These are phyloP conservation scores for Coluber constrictor DNA, from an alignment of 2,797 vertebrate genomes.

Conservation along the genomic window DNA sequence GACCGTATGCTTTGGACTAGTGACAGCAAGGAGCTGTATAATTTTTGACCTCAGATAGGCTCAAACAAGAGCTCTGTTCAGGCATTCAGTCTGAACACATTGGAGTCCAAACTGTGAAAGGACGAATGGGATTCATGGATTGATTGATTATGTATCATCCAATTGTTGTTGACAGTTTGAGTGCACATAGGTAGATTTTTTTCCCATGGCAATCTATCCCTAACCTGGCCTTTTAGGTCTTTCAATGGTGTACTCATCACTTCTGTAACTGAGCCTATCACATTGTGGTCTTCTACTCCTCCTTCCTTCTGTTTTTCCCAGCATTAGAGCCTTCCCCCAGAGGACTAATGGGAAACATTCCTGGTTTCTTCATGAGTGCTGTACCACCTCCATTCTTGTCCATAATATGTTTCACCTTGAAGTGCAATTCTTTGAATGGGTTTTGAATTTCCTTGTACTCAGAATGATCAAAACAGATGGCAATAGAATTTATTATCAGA, in stretches of 20 bases:
- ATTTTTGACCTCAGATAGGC: background rate
- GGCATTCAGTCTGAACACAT: background rate
- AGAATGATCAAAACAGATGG: background rate
- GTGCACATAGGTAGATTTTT: background rate
- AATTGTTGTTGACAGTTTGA: background rate
- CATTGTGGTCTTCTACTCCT: background rate
- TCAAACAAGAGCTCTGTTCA: background rate
- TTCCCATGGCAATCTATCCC: background rate
- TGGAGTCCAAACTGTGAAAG: background rate
- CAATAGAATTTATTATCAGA: background rate
- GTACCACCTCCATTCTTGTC: background rate
- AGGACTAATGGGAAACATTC: background rate
- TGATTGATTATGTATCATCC: background rate
- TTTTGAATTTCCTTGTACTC: background rate
- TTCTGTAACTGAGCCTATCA: background rate
- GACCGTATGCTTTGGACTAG: background rate
- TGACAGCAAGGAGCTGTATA: background rate
- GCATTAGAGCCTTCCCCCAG: background rate
- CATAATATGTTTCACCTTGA: background rate
- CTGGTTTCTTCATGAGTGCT: background rate
- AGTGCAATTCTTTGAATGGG: background rate
- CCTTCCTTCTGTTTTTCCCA: background rate
- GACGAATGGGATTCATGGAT: background rate
- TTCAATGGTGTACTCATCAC: background rate
- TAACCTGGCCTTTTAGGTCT: background rate